phyloP scores from a whole-genome alignment of 53 echinoderm and acorn worm species.

The Apostichopus leukothele region DNA sequence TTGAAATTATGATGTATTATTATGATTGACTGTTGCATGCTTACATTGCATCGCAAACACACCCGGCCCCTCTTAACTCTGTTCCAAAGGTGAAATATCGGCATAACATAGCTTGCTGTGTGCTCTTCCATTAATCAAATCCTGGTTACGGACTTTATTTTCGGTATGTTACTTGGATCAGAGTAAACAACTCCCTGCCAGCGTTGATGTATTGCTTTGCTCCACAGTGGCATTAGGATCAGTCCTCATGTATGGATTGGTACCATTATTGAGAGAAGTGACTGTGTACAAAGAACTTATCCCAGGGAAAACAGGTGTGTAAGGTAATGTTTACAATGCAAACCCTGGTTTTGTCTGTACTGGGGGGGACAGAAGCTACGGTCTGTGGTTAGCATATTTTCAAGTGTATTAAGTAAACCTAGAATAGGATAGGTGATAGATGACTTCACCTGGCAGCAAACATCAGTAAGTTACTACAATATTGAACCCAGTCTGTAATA shows the following conservation, averaged over 20 bases:
- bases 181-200: conserved; percentile 8
- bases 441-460: too few relatives aligned
- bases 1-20: conserved; percentile 2
- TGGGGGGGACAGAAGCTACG: too few relatives aligned
- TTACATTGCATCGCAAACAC: neutral
- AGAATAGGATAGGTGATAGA: too few relatives aligned
- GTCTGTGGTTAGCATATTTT: too few relatives aligned
- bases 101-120: neutral
- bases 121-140: conserved; percentile 25
- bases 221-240: neutral
- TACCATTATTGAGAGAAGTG: too few relatives aligned
- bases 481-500: too few relatives aligned
- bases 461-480: too few relatives aligned
- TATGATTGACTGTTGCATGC: conserved; percentile 7
- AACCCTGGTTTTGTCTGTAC: neutral
- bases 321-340: conserved; percentile 11
- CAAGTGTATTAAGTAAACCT: too few relatives aligned
- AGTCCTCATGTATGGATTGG: neutral
- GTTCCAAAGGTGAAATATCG: conserved; percentile 14
- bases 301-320: conserved; percentile 18
- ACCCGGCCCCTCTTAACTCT: neutral
- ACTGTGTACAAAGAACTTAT: conserved; percentile 5
- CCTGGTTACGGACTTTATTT: neutral
- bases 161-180: neutral
- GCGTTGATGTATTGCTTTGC: conserved; percentile 1